Conservation (phyloP, 1,140 invertebrate species). For the Liolophura sinensis region DNA sequence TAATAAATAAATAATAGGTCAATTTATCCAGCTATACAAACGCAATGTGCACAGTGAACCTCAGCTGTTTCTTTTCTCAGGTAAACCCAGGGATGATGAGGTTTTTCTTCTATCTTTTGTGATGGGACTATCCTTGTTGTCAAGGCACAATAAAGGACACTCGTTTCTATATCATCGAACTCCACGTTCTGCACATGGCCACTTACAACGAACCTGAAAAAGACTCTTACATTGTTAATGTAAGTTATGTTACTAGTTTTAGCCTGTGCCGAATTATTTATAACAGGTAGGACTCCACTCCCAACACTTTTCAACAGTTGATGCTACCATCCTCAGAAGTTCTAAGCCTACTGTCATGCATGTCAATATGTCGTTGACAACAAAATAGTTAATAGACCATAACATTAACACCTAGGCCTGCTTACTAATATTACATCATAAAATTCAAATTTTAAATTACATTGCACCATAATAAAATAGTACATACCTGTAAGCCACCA, state of each 20-base stretch:
- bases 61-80: conserved; percentile 5
- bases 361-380: no score
- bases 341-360: no score
- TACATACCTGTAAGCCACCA: no score
- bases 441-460: no score
- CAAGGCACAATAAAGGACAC: conserved; percentile 7
- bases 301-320: no score
- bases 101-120: conserved; percentile 14
- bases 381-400: no score
- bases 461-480: no score
- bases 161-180: conserved; percentile 2
- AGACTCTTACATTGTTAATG: no score
- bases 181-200: conserved; percentile 13
- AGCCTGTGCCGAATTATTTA: no score
- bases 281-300: no score
- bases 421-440: conserved; percentile 1
- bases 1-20: conserved; percentile 3
- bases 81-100: conserved; percentile 15
- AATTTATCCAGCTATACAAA: conserved; percentile 12
- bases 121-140: conserved; percentile 16
- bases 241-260: no score
- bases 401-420: background rate
- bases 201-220: conserved; percentile 17
- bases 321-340: no score
- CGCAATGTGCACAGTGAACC: conserved; percentile 18